Conservation (phyloP, 2,888 invertebrate genomes). For the Agriopis aurantiaria region DNA sequence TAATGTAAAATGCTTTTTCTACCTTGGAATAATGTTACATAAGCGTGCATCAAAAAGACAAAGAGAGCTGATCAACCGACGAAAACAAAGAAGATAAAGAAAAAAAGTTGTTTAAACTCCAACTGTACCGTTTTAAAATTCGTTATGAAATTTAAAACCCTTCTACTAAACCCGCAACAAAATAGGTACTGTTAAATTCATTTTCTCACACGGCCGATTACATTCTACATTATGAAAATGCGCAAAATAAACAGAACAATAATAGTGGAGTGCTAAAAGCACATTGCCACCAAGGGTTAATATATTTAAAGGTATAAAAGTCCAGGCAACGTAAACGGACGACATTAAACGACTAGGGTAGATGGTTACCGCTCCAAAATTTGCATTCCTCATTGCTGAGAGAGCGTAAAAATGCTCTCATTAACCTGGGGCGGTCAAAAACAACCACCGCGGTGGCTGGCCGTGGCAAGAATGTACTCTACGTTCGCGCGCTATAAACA, state of each 20-base stretch:
- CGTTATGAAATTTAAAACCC: slow-evolving; percentile 53
- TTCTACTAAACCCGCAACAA: slow-evolving; percentile 36
- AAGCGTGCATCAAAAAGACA: no score
- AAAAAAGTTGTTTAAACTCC: no score
- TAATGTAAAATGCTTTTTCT: no score
- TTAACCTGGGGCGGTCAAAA: slow-evolving; percentile 81
- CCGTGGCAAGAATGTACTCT: slow-evolving; percentile 44
- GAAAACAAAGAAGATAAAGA: not conserved
- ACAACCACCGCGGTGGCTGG: slow-evolving; percentile 64
- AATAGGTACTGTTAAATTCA: slow-evolving; percentile 26
- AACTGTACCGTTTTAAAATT: no score
- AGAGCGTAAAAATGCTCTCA: slow-evolving; percentile 84
- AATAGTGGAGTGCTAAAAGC: slow-evolving; percentile 69
- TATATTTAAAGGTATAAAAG: slow-evolving; percentile 78
- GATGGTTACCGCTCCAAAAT: slow-evolving; percentile 78
- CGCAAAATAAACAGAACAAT: slow-evolving; percentile 67
- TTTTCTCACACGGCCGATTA: slow-evolving; percentile 38
- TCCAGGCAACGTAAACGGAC: slow-evolving; percentile 68
- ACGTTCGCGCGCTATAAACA: slow-evolving; percentile 39
- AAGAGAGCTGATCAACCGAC: no score
- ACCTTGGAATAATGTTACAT: no score
- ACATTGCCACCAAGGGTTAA: slow-evolving; percentile 59
- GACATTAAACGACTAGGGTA: slow-evolving; percentile 77
- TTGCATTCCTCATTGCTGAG: slow-evolving; percentile 84
- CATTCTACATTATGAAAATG: slow-evolving; percentile 45